Conservation (phyloP, 1,140 invertebrate species). For the Ips nitidus region DNA sequence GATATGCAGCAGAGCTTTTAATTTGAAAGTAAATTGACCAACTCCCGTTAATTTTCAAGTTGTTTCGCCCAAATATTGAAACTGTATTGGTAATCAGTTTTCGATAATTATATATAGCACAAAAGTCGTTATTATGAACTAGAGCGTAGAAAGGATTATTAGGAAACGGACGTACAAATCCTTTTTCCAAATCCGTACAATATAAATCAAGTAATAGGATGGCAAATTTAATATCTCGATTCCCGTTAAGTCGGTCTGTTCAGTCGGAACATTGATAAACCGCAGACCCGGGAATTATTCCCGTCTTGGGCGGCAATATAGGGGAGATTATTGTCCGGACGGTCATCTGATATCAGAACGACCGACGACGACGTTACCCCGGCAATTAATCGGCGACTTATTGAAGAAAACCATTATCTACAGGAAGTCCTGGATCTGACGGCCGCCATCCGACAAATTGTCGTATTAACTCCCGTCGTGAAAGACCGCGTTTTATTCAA, state of each 20-base stretch:
- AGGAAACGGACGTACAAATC: neutral
- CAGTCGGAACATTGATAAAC: conserved; percentile 25
- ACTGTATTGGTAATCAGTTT: no score
- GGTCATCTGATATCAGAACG: conserved; percentile 5
- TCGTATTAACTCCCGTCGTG: neutral
- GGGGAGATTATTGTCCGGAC: conserved; percentile 3
- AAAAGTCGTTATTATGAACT: no score
- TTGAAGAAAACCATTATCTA: conserved; percentile 1
- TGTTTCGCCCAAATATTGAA: no score
- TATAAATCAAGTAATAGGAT: conserved; percentile 20
- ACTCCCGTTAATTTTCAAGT: no score
- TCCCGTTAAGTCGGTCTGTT: conserved; percentile 14
- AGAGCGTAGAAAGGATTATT: neutral
- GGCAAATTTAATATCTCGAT: conserved; percentile 15
- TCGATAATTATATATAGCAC: no score
- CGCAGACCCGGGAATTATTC: conserved; percentile 1
- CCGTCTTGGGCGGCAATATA: neutral
- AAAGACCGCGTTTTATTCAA: neutral
- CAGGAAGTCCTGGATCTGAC: conserved; percentile 4
- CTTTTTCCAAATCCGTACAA: neutral
- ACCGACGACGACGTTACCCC: neutral
- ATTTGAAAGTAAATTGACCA: no score
- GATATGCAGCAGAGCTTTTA: no score
- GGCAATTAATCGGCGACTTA: conserved; percentile 9
- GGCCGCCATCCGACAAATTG: conserved; percentile 6